Evolutionary conservation across 2,113 vertebrate genomes (phyloP).

Genomic region (Ophthalmolycus amberensis): DNA sequence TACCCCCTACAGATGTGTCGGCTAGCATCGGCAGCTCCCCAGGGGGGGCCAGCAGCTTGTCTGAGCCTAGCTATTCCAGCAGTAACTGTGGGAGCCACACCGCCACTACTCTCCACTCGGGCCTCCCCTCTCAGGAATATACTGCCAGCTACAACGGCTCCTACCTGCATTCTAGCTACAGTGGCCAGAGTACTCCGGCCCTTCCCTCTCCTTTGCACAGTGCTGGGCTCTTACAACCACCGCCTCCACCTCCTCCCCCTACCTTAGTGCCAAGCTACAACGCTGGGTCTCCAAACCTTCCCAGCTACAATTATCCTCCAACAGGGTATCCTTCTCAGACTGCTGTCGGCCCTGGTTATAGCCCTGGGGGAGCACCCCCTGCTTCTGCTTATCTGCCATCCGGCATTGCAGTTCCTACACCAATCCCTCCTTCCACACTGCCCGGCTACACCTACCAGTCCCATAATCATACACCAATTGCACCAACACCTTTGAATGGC

Average conservation of each 20-base stretch:
- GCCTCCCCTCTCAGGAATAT: constrained; percentile 98
- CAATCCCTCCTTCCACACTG: constrained; percentile 93
- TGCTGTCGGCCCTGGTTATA: constrained; percentile 92
- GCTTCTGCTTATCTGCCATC: constrained; percentile 96
- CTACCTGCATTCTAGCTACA: constrained; percentile 95
- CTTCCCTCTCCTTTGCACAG: constrained; percentile 96
- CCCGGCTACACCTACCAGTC: constrained; percentile 96
- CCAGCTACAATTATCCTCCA: constrained; percentile 94
- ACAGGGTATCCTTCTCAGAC: constrained; percentile 95
- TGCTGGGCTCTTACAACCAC: constrained; percentile 94
- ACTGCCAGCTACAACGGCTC: constrained; percentile 94
- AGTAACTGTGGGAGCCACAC: constrained; percentile 97
- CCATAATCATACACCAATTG: constrained; percentile 92
- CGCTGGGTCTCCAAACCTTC: constrained; percentile 91
- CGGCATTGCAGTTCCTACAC: constrained; percentile 96
- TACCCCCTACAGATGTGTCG: constrained; percentile 93
- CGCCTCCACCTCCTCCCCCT: constrained; percentile 89
- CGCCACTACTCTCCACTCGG: constrained; percentile 92
- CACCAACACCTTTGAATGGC: constrained; percentile 93
- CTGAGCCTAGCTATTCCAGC: constrained; percentile 94
- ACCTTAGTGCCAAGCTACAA: constrained; percentile 96
- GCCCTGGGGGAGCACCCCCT: constrained; percentile 92
- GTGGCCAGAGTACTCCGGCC: constrained; percentile 91
- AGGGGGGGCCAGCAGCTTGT: constrained; percentile 94
- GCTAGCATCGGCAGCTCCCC: constrained; percentile 95